These are phyloP conservation scores for Gadopsis bispinosus DNA, from an alignment of 2,797 vertebrate species.

Conservation along the genomic window DNA sequence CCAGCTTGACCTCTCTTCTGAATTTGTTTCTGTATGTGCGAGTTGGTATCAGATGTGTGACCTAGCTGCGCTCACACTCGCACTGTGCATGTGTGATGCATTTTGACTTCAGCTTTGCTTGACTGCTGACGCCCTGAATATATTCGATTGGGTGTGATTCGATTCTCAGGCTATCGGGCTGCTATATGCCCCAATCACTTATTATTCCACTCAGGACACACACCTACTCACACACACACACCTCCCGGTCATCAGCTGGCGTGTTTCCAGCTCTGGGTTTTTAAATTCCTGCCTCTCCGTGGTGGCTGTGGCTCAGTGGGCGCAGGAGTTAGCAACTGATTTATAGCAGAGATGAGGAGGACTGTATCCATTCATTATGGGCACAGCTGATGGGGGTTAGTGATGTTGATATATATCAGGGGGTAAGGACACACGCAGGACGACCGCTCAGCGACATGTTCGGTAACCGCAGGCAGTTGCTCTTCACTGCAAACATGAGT, in stretches of 20 bases:
- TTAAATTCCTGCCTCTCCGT: not conserved
- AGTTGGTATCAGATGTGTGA: conserved; percentile 2
- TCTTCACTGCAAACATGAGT: not conserved
- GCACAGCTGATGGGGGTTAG: conserved; percentile 26
- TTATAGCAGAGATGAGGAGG: conserved; percentile 9
- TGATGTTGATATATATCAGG: conserved; percentile 13
- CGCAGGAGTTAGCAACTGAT: conserved; percentile 8
- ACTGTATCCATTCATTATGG: conserved; percentile 20
- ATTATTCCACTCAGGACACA: not conserved
- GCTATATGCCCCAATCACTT: not conserved
- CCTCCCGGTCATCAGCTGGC: not conserved
- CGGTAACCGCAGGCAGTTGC: not conserved
- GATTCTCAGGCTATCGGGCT: not conserved
- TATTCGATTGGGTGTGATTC: not conserved
- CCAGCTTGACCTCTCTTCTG: not conserved
- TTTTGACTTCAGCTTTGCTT: not conserved
- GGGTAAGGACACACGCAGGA: conserved; percentile 23
- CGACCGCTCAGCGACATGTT: not conserved
- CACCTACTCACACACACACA: not conserved
- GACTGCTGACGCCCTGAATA: not conserved
- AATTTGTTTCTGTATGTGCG: not conserved
- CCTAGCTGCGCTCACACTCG: not conserved
- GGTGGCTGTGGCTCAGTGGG: not conserved
- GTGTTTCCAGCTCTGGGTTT: conserved; percentile 3
- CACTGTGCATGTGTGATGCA: not conserved